Base-by-base conservation (phyloP, 2,797 vertebrate species). In the Manis javanica region DNA sequence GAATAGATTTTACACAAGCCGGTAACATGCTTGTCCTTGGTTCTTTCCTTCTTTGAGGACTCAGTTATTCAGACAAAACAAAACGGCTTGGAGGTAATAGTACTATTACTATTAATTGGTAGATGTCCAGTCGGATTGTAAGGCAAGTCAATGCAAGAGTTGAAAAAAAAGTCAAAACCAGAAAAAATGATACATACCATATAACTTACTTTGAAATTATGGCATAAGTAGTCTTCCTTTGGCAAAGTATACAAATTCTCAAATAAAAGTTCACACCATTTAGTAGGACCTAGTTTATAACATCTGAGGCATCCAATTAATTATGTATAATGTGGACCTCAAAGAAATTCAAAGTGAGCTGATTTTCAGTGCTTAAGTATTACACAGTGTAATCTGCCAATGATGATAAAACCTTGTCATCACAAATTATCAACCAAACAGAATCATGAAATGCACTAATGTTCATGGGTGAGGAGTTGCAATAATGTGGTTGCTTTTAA, bases 321-420 rank as follows among this genome's bases (percentile, higher is more conserved):
- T 49, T 39, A 72, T 39, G 82, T 85, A 75, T 93, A 92, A 87
- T 81, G 93, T 95, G 49, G 11, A 66, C 64, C 61, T 84, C 42
- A 81, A 90, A 81, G 55, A 93, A 93, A 75, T 91, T 91, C 66
- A 90, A 74, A 87, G 37, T 57, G 55, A 90, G 7, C n/a, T 96
- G 21, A 78, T 74, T 96, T 93, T 77, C 46, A 69, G 21, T 64
- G 23, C 31, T 86, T 59, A 26, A 12, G 18, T 92, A 64, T 75
- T 90, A 78, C 12, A 66, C 87, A 90, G 55, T 61, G 2, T 49
- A 46, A 75, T 55, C 34, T 72, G 19, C 66, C 74, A 79, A 8
- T 24, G 21, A 57, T 68, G 24, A 77, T 59, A 18, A 89, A 91
- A 79, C 7, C 66, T 29, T 91, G 15, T 77, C 90, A 87, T 7